Base-by-base conservation (phyloP, 2,888 invertebrate genomes). In the Spisula solida region DNA sequence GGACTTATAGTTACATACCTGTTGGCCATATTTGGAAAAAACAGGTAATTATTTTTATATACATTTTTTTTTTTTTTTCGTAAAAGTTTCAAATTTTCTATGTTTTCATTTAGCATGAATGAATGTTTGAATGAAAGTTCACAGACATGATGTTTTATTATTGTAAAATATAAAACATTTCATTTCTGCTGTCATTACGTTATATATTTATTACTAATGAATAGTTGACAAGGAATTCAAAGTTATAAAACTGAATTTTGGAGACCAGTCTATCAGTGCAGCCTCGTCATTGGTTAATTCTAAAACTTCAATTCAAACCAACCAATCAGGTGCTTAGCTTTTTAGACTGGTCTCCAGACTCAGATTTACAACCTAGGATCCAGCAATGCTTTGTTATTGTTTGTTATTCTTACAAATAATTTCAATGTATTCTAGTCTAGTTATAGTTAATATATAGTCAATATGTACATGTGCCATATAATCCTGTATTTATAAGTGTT, bases 1-100 rank as follows among this genome's bases (percentile, higher is more conserved):
- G 90, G 90, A 88, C 75, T 86, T 80, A 10, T 90, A 55, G 48
- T 90, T 55, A 18, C 85, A 34, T 88, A 83, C 60, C 14, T 90
- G 16, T 56, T 66, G 25, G 81, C 86, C 82, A 47, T 82, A 51
- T 56, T 88, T 51, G 83, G 85, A 86, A 14, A 51, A n/a, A 41
- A 31, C 85, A 90, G 90, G 90, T 90, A 90, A 83, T 55, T 48
- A 70, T 82, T 82, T 81, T 31, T 75, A 75, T 75, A 75, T 75
- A 31, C 16, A 75, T 31, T 10, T 31, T 31, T 70, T 70, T 75
- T 34, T 31, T 75, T 75, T 0, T 0, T 41, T 41, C 8, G 8
- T 5, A 41, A 41, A 41, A 41, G 8, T 41, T 41, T 41, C 41
- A 5, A 51, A 51, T 16, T 16, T 51, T 51, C 51, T 51, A 51